Evolutionary conservation across 2,888 invertebrate species (phyloP).

Genomic region (Copidosoma aretas): DNA sequence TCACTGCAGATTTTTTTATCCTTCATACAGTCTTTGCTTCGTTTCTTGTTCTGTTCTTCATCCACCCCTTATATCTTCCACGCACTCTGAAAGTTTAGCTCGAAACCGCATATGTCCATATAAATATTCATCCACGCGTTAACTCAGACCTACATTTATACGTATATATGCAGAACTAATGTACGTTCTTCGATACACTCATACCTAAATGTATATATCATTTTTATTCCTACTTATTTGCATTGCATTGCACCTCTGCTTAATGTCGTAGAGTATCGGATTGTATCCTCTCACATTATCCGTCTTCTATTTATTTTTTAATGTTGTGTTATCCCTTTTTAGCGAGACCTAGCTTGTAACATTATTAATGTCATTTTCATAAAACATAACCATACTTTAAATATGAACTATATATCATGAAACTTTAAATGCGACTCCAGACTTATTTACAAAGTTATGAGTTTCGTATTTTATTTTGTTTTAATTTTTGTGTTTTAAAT

Average conservation of each 20-base stretch:
- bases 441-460: slow-evolving; percentile 32
- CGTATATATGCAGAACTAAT: slow-evolving; percentile 20
- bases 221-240: too few species aligned
- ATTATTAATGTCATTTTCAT: too few species aligned
- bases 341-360: slow-evolving; percentile 22
- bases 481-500: slow-evolving; percentile 1
- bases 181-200: slow-evolving; percentile 28
- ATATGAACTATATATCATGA: too few species aligned
- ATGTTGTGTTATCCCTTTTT: too few species aligned
- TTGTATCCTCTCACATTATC: too few species aligned
- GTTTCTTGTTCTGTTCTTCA: slow-evolving; percentile 30
- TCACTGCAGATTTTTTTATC: slow-evolving; percentile 52
- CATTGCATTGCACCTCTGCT: too few species aligned
- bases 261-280: too few species aligned
- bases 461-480: slow-evolving; percentile 5
- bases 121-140: slow-evolving; percentile 23
- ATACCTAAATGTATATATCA: too few species aligned
- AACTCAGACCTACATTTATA: slow-evolving; percentile 26
- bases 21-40: slow-evolving; percentile 34
- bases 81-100: slow-evolving; percentile 20
- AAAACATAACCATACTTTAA: too few species aligned
- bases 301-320: too few species aligned
- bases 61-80: slow-evolving; percentile 36
- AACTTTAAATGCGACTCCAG: slow-evolving; percentile 33
- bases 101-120: slow-evolving; percentile 23